Evolutionary conservation across 2,888 invertebrate species (phyloP).

Genomic region (Apantesis nais): DNA sequence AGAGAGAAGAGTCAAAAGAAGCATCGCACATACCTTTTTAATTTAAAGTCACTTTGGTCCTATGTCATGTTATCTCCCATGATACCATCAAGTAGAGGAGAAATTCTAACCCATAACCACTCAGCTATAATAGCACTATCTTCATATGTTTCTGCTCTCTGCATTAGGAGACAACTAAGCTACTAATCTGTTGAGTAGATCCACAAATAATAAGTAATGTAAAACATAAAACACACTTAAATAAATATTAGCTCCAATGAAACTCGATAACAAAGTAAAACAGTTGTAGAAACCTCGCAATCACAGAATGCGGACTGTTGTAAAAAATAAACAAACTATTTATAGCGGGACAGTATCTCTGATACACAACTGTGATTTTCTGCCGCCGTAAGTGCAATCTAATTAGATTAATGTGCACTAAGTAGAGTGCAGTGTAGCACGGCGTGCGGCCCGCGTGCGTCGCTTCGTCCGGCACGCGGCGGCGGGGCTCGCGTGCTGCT

Average conservation of each 20-base stretch:
- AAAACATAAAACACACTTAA: neutral
- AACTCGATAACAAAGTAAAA: constrained; percentile 41
- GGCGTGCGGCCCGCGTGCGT: constrained; percentile 25
- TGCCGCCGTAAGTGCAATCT: constrained; percentile 15
- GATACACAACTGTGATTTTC: constrained; percentile 20
- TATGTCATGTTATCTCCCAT: neutral
- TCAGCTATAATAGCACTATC: neutral
- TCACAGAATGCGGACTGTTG: constrained; percentile 25
- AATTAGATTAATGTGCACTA: constrained; percentile 22
- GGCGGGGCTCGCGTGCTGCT: constrained; percentile 21
- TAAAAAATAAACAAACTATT: constrained; percentile 22
- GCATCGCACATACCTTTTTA: neutral
- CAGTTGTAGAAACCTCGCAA: constrained; percentile 23
- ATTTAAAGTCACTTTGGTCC: neutral
- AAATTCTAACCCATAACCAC: neutral
- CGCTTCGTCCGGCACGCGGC: constrained; percentile 16
- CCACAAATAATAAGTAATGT: neutral
- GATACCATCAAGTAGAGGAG: too few relatives aligned
- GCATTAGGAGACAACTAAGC: neutral
- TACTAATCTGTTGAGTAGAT: neutral
- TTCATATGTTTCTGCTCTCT: neutral
- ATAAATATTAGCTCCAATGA: neutral
- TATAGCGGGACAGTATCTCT: constrained; percentile 23
- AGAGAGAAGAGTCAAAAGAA: neutral
- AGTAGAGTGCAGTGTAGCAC: constrained; percentile 18